These are phyloP conservation scores for Gari tellinella DNA, from an alignment of 2,888 invertebrate species.

Conservation along the genomic window DNA sequence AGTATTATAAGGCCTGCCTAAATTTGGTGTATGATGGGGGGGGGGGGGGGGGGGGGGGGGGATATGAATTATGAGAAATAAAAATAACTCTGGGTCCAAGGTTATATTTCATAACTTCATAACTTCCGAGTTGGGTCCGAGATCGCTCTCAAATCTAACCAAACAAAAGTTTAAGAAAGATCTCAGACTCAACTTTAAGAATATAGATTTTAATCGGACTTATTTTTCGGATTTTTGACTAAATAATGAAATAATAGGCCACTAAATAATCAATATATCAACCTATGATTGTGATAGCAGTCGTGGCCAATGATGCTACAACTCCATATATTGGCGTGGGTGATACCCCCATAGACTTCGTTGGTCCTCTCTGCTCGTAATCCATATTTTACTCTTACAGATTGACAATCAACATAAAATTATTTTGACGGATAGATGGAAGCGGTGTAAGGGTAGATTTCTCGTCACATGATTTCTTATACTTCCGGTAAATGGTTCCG, in stretches of 20 bases:
- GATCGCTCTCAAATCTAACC: neutral
- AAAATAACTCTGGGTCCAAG: no score
- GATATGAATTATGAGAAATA: no score
- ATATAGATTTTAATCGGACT: no score
- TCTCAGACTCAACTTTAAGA: neutral
- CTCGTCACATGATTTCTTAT: slow-evolving; percentile 34
- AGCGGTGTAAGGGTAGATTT: slow-evolving; percentile 24
- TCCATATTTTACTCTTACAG: slow-evolving; percentile 48
- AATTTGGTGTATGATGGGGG: no score
- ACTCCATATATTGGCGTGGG: slow-evolving; percentile 63
- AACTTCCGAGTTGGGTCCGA: no score
- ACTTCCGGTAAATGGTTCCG: slow-evolving; percentile 28
- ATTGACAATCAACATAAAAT: slow-evolving; percentile 28
- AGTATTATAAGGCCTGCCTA: no score
- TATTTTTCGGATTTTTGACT: no score
- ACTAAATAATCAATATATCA: neutral
- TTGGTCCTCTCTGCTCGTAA: slow-evolving; percentile 62
- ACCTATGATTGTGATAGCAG: slow-evolving; percentile 60
- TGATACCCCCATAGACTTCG: slow-evolving; percentile 65
- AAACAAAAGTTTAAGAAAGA: no score
- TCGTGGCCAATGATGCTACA: slow-evolving; percentile 43
- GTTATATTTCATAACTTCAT: no score
- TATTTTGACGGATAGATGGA: slow-evolving; percentile 6
- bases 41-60: no score
- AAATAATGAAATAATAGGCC: neutral